Percentiles rank a stretch among this genome's conserved stretches.
Conservation (phyloP, 2,888 invertebrate genomes). For the Dichetophora obliterata region DNA sequence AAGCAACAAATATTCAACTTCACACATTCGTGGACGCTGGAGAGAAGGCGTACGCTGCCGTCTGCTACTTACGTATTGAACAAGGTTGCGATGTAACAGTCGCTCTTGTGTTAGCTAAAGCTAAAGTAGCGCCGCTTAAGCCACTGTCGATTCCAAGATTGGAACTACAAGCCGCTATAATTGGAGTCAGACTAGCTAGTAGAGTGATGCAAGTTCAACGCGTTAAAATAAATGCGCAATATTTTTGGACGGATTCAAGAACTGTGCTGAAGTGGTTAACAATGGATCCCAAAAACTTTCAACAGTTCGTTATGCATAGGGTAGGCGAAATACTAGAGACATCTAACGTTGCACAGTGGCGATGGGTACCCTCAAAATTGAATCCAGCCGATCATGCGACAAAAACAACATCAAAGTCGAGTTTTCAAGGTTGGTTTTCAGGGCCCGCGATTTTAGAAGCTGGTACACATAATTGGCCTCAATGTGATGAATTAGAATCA, state of each 20-base stretch:
- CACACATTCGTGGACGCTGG: constrained; percentile 48
- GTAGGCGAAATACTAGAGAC: too few relatives aligned
- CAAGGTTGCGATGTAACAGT: background rate
- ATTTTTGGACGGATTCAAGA: constrained; percentile 39
- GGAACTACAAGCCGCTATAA: constrained; percentile 31
- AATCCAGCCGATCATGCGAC: constrained; percentile 40
- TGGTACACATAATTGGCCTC: constrained; percentile 33
- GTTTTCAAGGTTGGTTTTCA: constrained; percentile 32
- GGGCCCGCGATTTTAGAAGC: constrained; percentile 37
- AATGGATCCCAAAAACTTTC: constrained; percentile 43
- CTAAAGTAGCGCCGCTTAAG: constrained; percentile 36
- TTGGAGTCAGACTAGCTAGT: constrained; percentile 29
- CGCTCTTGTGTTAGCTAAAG: constrained; percentile 30
- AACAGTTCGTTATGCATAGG: constrained; percentile 44
- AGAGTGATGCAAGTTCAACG: constrained; percentile 13
- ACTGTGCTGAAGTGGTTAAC: constrained; percentile 43
- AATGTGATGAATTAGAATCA: constrained; percentile 33
- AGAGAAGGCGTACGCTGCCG: constrained; percentile 41
- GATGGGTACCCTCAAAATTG: constrained; percentile 43
- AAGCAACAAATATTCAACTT: constrained; percentile 32
- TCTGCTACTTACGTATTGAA: constrained; percentile 32
- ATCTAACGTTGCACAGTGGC: constrained; percentile 34
- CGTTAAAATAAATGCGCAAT: background rate
- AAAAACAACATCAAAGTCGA: constrained; percentile 12
- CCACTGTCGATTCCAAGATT: constrained; percentile 37